Evolutionary conservation across 1,140 invertebrate genomes (phyloP), one percentile per base, ranked within the genome.

Genomic region (Elymnias hypermnestra): DNA sequence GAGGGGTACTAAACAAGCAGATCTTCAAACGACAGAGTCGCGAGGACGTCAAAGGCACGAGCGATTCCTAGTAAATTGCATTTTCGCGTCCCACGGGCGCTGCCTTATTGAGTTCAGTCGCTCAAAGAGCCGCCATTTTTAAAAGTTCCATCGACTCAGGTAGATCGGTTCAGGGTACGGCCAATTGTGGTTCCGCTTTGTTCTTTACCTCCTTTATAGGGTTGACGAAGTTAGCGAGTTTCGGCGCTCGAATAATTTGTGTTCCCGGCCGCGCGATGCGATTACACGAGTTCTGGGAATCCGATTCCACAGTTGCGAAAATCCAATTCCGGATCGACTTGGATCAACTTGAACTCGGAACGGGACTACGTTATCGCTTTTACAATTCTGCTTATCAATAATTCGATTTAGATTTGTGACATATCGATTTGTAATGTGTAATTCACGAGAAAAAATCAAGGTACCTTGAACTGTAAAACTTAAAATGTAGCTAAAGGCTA

Each of bases 91-190:
- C 81, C 81, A 66, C 63, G 76, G 73, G 78, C 65, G 57, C 46
- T 42, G 55, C 58, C 69, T 84, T 73, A 84, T 84, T 64, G 81
- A 83, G 68, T 84, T 82, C 70, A 36, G 17, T 36, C 65, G 67
- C 55, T 82, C 81, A 84, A 84, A 84, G 74, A 82, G 71, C 71
- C 63, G 73, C 72, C 74, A 82, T 84, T 84, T 84, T 84, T 81
- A 82, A 84, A 84, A 84, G 53, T 84, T 82, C 68, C 71, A 76
- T 71, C 69, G 62, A 76, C 63, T 71, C 79, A 83, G 75, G 79
- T 81, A 81, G 65, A 63, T 72, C 64, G 71, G 61, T 62, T 57
- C 63, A 46, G 52, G 46, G 44, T 61, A 63, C 56, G 62, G 55
- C 70, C 73, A 79, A 83, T 82, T 84, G 81, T 78, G 81, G 81